Evolutionary conservation across 2,888 invertebrate species (phyloP).

Genomic region (Agriopis leucophaearia): DNA sequence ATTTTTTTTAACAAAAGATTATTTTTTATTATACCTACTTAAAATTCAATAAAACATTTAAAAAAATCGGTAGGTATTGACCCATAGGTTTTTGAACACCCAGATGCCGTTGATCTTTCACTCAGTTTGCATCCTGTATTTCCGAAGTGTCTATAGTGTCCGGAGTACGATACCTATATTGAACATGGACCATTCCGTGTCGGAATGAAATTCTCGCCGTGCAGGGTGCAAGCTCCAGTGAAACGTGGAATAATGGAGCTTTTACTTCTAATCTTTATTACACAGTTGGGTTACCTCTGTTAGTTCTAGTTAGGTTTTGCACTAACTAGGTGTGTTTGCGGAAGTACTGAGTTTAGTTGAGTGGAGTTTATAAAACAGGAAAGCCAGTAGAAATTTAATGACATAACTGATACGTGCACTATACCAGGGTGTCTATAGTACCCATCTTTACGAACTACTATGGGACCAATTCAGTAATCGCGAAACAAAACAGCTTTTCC

Average conservation of each 20-base stretch:
- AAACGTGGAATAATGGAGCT: slow-evolving; percentile 11
- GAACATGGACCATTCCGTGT: slow-evolving; percentile 11
- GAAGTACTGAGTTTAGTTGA: background rate
- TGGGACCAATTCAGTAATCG: too few relatives aligned
- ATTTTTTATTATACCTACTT: too few relatives aligned
- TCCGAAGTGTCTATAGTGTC: background rate
- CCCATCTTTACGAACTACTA: too few relatives aligned
- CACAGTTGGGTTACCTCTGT: slow-evolving; percentile 1
- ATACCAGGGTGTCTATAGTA: too few relatives aligned
- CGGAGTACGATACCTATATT: background rate
- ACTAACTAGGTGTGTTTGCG: background rate
- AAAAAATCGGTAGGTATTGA: too few relatives aligned
- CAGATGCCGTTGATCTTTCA: too few relatives aligned
- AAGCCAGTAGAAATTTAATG: background rate
- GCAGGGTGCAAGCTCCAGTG: slow-evolving; percentile 14
- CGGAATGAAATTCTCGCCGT: slow-evolving; percentile 16
- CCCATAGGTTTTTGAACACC: too few relatives aligned
- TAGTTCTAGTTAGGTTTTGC: slow-evolving; percentile 2
- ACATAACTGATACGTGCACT: too few relatives aligned
- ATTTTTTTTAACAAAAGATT: too few relatives aligned
- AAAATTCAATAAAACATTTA: too few relatives aligned
- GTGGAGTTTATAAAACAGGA: background rate
- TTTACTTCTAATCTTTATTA: slow-evolving; percentile 18
- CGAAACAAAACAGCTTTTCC: too few relatives aligned
- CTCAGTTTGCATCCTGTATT: background rate